phyloP scores from a whole-genome alignment of 1,140 invertebrate genomes.

The Chrysoperla carnea region DNA sequence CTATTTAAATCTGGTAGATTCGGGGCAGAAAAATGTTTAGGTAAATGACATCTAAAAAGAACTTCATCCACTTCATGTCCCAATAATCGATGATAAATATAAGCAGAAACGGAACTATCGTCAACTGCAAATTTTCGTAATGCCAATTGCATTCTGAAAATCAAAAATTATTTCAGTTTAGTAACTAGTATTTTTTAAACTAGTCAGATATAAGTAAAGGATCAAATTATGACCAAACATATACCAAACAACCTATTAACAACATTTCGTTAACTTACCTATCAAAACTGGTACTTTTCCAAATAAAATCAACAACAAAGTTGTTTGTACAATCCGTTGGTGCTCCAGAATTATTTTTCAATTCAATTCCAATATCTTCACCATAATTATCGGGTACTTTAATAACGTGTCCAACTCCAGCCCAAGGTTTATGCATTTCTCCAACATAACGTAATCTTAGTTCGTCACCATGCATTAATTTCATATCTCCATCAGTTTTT shows the following conservation, averaged over 20 bases:
- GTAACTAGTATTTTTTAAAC: not conserved
- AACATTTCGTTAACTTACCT: constrained; percentile 38
- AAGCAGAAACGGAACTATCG: constrained; percentile 88
- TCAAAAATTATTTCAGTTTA: constrained; percentile 1
- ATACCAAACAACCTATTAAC: too few relatives aligned
- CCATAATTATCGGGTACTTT: constrained; percentile 99
- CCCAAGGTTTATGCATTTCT: constrained; percentile 86
- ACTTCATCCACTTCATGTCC: constrained; percentile 97
- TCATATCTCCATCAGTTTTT: constrained; percentile 95
- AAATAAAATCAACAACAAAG: constrained; percentile 98
- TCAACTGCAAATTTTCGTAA: constrained; percentile 92
- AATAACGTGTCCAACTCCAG: constrained; percentile 89
- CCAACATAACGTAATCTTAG: constrained; percentile 84
- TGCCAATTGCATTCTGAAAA: constrained; percentile 82
- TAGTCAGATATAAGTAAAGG: not conserved
- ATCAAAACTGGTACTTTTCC: constrained; percentile 99
- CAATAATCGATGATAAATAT: constrained; percentile 91
- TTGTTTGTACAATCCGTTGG: constrained; percentile 86
- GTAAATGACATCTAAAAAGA: constrained; percentile 71
- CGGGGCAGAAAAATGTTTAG: constrained; percentile 93
- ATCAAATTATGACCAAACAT: not conserved
- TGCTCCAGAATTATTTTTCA: constrained; percentile 79
- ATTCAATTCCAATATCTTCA: constrained; percentile 93
- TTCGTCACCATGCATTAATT: constrained; percentile 99
- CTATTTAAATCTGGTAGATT: constrained; percentile 95